A percentile compares a stretch with the other conserved stretches of the same genome.
Conservation (phyloP, 2,113 vertebrate genomes). For the Gobius niger region DNA sequence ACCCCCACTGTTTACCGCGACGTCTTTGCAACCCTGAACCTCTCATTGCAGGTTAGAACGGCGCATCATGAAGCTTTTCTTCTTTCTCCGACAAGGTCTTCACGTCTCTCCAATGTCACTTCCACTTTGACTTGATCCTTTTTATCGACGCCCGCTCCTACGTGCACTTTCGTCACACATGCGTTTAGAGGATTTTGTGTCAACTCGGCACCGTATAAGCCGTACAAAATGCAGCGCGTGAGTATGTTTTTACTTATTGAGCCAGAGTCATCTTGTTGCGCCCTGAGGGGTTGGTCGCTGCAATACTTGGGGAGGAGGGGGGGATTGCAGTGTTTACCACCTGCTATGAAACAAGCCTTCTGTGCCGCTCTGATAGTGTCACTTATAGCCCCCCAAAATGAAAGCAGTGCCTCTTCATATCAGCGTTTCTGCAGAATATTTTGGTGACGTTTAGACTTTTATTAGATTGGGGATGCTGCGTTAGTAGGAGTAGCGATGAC, state of each 20-base stretch:
- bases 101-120: constrained; percentile 11
- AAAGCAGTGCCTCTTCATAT: constrained; percentile 50
- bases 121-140: constrained; percentile 32
- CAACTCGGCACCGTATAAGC: constrained; percentile 32
- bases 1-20: neutral
- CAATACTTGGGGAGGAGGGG: constrained; percentile 54
- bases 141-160: constrained; percentile 32
- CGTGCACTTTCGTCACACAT: constrained; percentile 32
- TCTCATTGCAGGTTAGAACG: neutral
- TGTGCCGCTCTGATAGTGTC: constrained; percentile 63
- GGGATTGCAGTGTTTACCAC: constrained; percentile 67
- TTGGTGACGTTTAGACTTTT: constrained; percentile 44
- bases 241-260: constrained; percentile 30
- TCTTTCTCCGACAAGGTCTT: constrained; percentile 27
- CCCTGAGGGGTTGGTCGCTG: constrained; percentile 59
- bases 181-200: constrained; percentile 34
- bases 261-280: constrained; percentile 44
- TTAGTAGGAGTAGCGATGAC: constrained; percentile 42
- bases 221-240: constrained; percentile 31
- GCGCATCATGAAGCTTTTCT: neutral
- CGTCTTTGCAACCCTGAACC: neutral
- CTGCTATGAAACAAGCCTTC: constrained; percentile 68
- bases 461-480: constrained; percentile 42
- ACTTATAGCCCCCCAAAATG: constrained; percentile 38
- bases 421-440: constrained; percentile 53